Evolutionary conservation across 2,888 invertebrate genomes (phyloP), one percentile per base, ranked within the genome.

Genomic region (Idaea aversata): DNA sequence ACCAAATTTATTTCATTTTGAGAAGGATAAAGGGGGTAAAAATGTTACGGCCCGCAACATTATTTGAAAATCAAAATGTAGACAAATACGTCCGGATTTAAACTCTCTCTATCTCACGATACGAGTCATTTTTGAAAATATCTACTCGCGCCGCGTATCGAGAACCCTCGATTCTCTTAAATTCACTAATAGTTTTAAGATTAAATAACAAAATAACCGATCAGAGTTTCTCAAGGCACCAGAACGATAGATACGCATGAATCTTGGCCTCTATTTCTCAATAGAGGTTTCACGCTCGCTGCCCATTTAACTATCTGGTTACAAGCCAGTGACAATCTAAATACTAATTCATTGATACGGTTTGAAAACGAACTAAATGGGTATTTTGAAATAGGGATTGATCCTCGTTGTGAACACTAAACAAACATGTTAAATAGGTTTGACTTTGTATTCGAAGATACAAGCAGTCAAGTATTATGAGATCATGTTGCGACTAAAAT

Each of bases 211-310:
- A 13, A 57, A 38, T 15, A 10, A 34, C 61, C 5, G 57, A 47
- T 61, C 63, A 70, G 62, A 57, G 35, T 69, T 64, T 67, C 66
- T 67, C 62, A 69, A 69, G 69, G 65, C 57, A 57, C 47, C 47
- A 47, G 47, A 10, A 72, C 64, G 73, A 72, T 76, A 73, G 74
- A 76, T 77, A 77, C 75, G 75, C 74, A 77, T 64, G 75, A 79
- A 70, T 79, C 80, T 79, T 75, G 77, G 68, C 72, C 72, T 68
- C 67, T 70, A 72, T 86, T 86, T 78, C 84, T 65, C 82, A 85
- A 86, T 77, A 67, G 73, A 77, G 75, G 78, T 82, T 82, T 86
- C 82, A 86, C 84, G 86, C 78, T 82, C 73, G 59, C 70, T 80
- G 81, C 70, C 65, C 77, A 72, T 79, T 80, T 74, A 74, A 61